phyloP scores from a whole-genome alignment of 2,113 vertebrate genomes.

The Echinops telfairi region DNA sequence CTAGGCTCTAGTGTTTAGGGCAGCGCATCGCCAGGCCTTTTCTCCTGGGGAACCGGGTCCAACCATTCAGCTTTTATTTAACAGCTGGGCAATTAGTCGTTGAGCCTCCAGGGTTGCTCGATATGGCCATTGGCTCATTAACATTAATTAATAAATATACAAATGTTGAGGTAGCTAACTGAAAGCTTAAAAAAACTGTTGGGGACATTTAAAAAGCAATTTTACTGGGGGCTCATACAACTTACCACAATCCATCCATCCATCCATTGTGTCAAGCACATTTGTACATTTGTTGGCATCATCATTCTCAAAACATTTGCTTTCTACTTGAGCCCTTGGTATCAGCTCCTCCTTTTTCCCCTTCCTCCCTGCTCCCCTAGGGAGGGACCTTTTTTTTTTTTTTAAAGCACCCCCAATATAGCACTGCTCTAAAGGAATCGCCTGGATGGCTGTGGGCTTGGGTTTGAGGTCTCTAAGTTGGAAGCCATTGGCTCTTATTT shows the following conservation, averaged over 20 bases:
- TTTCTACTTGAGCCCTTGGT: too few species aligned
- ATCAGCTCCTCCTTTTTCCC: too few species aligned
- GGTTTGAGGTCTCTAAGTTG: neutral
- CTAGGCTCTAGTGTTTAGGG: neutral
- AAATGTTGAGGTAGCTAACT: neutral
- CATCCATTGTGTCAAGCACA: too few species aligned
- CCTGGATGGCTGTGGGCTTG: too few species aligned
- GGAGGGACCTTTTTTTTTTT: too few species aligned
- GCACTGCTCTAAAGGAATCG: too few species aligned
- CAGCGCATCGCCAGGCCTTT: neutral
- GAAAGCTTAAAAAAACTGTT: neutral
- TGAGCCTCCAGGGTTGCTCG: neutral
- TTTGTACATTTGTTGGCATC: too few species aligned
- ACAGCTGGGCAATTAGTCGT: neutral
- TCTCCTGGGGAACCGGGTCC: neutral
- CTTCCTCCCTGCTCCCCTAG: too few species aligned
- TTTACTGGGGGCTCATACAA: too few species aligned
- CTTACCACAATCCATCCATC: too few species aligned
- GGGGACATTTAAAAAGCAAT: neutral
- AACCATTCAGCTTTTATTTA: neutral
- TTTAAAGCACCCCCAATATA: too few species aligned
- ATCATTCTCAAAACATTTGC: too few species aligned
- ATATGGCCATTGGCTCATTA: neutral
- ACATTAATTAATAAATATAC: neutral
- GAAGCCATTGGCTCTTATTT: neutral